Evolutionary conservation across 2,113 vertebrate genomes (phyloP).

Genomic region (Mobula birostris): DNA sequence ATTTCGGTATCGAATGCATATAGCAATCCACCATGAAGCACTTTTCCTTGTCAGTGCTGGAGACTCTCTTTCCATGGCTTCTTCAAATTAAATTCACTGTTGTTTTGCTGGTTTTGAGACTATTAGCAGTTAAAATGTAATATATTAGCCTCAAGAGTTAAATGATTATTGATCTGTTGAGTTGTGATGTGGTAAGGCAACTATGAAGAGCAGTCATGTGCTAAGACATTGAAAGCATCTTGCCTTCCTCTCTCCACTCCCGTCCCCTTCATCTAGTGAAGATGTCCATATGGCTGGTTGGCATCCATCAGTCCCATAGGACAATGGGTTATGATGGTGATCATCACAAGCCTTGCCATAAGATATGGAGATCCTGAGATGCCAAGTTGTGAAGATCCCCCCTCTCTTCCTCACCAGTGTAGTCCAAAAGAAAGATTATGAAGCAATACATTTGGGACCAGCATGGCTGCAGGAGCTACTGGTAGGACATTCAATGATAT

Average conservation of each 20-base stretch:
- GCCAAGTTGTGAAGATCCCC: too few species aligned
- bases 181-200: neutral
- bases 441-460: too few species aligned
- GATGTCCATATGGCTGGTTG: neutral
- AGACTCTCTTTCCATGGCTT: neutral
- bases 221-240: neutral
- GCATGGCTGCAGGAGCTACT: too few species aligned
- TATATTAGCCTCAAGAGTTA: neutral
- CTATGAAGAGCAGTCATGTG: neutral
- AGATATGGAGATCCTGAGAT: too few species aligned
- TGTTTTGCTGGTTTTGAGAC: neutral
- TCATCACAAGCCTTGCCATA: too few species aligned
- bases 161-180: neutral
- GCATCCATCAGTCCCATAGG: too few species aligned
- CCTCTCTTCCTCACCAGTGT: too few species aligned
- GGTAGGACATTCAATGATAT: too few species aligned
- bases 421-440: too few species aligned
- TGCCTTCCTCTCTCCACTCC: neutral
- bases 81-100: neutral
- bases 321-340: too few species aligned
- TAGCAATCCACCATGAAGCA: neutral
- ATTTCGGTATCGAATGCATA: neutral
- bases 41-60: neutral
- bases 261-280: neutral
- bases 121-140: neutral